These are phyloP conservation scores for Hirtodrosophila cameraria DNA, from an alignment of 2,888 invertebrate genomes.

Conservation along the genomic window DNA sequence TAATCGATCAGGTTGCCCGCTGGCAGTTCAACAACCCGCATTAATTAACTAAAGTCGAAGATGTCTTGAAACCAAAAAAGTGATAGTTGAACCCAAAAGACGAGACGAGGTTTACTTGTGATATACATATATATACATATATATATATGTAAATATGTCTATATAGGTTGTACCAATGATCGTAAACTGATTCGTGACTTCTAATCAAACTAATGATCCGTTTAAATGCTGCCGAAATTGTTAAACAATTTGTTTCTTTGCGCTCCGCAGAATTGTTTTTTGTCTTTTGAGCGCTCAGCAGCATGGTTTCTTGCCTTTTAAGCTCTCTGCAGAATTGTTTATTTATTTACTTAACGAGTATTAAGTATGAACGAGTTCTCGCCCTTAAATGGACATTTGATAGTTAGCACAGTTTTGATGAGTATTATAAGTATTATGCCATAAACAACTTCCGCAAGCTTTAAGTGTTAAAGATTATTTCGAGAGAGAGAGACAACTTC, in stretches of 20 bases:
- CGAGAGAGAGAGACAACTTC: constrained; percentile 56
- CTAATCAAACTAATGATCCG: constrained; percentile 59
- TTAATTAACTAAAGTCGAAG: constrained; percentile 42
- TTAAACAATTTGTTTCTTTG: constrained; percentile 35
- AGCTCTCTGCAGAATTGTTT: neutral
- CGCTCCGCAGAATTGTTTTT: neutral
- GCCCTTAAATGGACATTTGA: constrained; percentile 22
- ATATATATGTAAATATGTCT: no score
- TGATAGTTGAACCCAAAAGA: constrained; percentile 61
- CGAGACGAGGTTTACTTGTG: neutral
- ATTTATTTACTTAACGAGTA: neutral
- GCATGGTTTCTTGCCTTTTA: no score
- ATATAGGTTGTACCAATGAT: no score
- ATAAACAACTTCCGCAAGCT: constrained; percentile 64
- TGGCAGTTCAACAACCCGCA: constrained; percentile 72
- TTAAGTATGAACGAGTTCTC: neutral
- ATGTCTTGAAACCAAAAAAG: constrained; percentile 54
- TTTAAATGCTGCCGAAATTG: constrained; percentile 31
- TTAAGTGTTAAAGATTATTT: constrained; percentile 15
- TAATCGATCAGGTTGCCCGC: constrained; percentile 57
- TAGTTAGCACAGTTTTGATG: constrained; percentile 15
- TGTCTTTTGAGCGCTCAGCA: neutral
- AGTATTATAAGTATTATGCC: constrained; percentile 22
- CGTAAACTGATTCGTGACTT: constrained; percentile 38
- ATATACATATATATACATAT: no score